A percentile compares a stretch with the other conserved stretches of the same genome.
These are phyloP conservation scores for Beroe forskalii DNA, from an alignment of 37 sponge, comb jelly and placozoan species.

Conservation along the genomic window DNA sequence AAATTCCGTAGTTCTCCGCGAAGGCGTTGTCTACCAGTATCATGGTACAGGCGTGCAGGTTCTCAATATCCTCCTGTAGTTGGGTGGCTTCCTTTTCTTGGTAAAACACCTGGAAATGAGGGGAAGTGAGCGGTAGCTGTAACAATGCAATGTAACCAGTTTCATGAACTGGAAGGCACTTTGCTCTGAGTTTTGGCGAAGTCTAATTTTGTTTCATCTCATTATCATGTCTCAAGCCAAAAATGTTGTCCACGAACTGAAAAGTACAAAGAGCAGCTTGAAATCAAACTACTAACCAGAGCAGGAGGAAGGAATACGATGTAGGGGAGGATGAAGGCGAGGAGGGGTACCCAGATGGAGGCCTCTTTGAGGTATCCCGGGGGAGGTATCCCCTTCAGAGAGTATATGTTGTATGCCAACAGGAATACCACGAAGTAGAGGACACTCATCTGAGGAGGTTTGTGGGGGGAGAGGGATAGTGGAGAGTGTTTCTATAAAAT, in stretches of 20 bases:
- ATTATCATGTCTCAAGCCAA: too few species aligned
- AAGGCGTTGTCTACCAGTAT: not conserved
- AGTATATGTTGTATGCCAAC: not conserved
- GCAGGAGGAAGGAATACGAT: slow-evolving; percentile 34
- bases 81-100: not conserved
- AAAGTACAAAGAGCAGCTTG: too few species aligned
- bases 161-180: too few species aligned
- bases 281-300: slow-evolving; percentile 7
- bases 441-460: slow-evolving; percentile 20
- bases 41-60: slow-evolving; percentile 19
- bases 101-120: not conserved
- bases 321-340: slow-evolving; percentile 4
- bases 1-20: not conserved
- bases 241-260: too few species aligned
- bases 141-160: too few species aligned
- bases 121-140: not conserved
- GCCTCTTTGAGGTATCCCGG: not conserved
- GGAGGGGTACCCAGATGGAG: slow-evolving; percentile 3
- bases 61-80: not conserved
- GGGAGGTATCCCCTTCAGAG: not conserved
- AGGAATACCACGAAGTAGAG: not conserved
- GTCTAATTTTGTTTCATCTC: too few species aligned
- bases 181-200: too few species aligned
- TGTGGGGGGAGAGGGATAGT: not conserved
- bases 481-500: too few species aligned